Evolutionary conservation across 1,140 invertebrate genomes (phyloP), one percentile per base, ranked within the genome.

Genomic region (Thaumatotibia leucotreta): DNA sequence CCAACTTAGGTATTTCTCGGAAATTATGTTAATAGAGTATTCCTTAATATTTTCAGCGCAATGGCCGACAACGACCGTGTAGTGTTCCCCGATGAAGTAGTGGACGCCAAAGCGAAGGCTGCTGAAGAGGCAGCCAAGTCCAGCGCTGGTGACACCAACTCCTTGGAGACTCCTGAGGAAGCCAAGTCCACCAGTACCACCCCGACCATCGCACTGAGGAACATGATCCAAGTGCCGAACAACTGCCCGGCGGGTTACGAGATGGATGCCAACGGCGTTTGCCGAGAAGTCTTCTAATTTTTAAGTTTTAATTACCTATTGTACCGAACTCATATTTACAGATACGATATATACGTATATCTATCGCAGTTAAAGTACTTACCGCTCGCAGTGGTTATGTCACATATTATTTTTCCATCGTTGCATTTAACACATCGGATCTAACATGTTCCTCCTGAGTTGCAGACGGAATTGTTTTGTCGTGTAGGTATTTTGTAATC

Each of bases 41-140:
- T 23, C 52, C 9, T 64, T n/a, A n/a, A n/a, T n/a, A n/a, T 45
- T 77, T 77, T 14, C 68, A 84, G 78, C 68, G 79, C 61, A 76
- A 89, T 90, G 86, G 79, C 85, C 6, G 80, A 85, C 61, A 78
- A 70, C 11, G 72, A 82, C 29, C 75, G 77, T 23, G 64, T 89
- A 10, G 81, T 82, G 0, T 85, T 75, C 39, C 84, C 86, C 10
- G 80, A 87, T 4, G 85, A 90, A 68, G 75, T 84, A 0, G 75
- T 77, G 5, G 73, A 65, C 3, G 63, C 39, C 0, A 74, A 79
- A 31, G 69, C 66, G 10, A 64, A 73, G 0, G 68, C 65, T 3
- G 66, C 63, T 1, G 62, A 71, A 32, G 61, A 63, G n/a, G 61
- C 62, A 11, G 68, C 73, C 4, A 76, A 82, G 29, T 50, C 61